A percentile compares a stretch with the other conserved stretches of the same genome.
These are phyloP conservation scores for Serripes groenlandicus DNA, from an alignment of 2,888 invertebrate genomes.

Conservation along the genomic window DNA sequence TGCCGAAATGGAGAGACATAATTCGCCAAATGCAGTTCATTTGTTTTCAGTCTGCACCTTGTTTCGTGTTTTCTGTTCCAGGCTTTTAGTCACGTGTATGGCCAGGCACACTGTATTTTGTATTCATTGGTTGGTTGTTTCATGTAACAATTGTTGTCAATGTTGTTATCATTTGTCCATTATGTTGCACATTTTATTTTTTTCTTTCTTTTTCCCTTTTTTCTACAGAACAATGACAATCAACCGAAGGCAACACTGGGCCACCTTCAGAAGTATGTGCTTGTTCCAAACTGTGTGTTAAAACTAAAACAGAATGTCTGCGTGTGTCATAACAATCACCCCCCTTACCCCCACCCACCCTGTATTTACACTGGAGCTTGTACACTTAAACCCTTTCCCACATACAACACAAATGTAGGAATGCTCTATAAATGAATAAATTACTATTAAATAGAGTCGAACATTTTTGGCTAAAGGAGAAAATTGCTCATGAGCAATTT, in stretches of 20 bases:
- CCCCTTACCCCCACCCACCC: background rate
- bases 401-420: too few species aligned
- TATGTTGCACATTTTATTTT: conserved; percentile 54
- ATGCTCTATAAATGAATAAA: too few species aligned
- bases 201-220: conserved; percentile 35
- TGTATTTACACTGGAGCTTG: too few species aligned
- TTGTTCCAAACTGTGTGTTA: conserved; percentile 17
- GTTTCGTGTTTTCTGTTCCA: background rate
- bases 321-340: background rate
- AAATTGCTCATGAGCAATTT: background rate
- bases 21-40: background rate
- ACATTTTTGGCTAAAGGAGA: background rate
- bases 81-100: background rate
- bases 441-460: background rate
- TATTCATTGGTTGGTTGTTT: background rate
- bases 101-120: background rate
- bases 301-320: background rate
- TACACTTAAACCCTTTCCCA: too few species aligned
- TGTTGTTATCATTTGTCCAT: conserved; percentile 33
- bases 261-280: conserved; percentile 68
- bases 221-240: conserved; percentile 68
- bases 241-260: conserved; percentile 62
- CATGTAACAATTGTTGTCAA: background rate
- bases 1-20: too few species aligned
- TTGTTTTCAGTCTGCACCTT: background rate